phyloP scores from a whole-genome alignment of 2,797 vertebrate species.

The Lacerta viridis region DNA sequence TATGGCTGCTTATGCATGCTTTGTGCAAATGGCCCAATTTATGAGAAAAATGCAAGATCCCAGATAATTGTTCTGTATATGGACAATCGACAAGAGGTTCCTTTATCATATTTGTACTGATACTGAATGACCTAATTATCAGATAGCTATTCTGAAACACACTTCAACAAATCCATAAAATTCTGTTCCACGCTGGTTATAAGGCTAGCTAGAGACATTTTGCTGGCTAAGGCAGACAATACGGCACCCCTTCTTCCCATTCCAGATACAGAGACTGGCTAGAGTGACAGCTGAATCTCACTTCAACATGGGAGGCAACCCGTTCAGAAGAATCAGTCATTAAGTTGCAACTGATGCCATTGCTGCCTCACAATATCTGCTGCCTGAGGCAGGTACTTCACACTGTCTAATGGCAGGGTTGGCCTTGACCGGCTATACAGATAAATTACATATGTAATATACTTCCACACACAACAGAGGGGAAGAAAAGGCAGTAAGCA shows the following conservation, averaged over 20 bases:
- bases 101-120: background rate
- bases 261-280: too few species aligned
- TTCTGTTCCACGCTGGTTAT: background rate
- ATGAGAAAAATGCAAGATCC: background rate
- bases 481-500: background rate
- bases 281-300: too few species aligned
- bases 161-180: conserved; percentile 5
- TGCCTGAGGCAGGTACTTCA: too few species aligned
- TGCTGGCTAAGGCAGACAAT: too few species aligned
- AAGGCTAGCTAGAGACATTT: background rate
- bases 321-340: too few species aligned
- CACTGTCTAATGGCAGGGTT: too few species aligned
- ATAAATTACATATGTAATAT: too few species aligned
- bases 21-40: background rate
- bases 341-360: too few species aligned
- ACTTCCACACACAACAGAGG: background rate
- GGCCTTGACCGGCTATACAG: background rate
- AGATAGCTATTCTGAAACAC: background rate
- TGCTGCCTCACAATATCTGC: too few species aligned
- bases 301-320: too few species aligned
- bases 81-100: background rate
- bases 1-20: background rate
- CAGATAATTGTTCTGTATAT: background rate
- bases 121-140: background rate
- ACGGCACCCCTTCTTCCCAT: too few species aligned